Conservation (phyloP, 2,888 invertebrate species). For the Piscicola geometra region DNA sequence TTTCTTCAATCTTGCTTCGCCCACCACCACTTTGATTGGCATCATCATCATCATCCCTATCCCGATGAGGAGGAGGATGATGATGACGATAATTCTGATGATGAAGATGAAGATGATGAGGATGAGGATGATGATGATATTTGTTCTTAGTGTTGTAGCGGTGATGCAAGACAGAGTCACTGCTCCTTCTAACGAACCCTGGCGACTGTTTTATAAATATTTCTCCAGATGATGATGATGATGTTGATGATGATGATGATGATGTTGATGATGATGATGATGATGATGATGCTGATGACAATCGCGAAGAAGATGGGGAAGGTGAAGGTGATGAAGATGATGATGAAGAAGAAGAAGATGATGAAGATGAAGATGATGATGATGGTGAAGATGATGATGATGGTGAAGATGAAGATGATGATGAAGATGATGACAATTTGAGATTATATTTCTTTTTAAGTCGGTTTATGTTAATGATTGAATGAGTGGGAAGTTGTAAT, state of each 20-base stretch:
- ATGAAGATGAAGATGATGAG: not conserved
- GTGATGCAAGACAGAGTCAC: not conserved
- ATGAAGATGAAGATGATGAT: conserved; percentile 8
- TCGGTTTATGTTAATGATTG: not conserved
- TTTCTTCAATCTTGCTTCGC: no score
- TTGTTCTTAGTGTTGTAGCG: not conserved
- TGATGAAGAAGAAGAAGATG: conserved; percentile 15
- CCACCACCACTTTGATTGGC: not conserved
- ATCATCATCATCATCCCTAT: not conserved
- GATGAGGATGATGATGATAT: not conserved
- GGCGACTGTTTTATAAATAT: not conserved
- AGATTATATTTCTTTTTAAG: conserved; percentile 8
- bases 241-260: conserved; percentile 23
- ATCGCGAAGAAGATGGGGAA: conserved; percentile 12
- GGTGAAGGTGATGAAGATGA: conserved; percentile 21
- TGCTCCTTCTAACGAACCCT: not conserved
- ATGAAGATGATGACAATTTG: not conserved
- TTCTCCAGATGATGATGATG: conserved; percentile 18
- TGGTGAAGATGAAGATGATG: not conserved
- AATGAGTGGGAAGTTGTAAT: not conserved
- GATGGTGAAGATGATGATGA: conserved; percentile 16
- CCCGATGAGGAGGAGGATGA: conserved; percentile 10
- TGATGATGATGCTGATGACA: conserved; percentile 26
- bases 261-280: conserved; percentile 15
- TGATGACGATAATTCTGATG: conserved; percentile 12